These are phyloP conservation scores for Leuctra nigra DNA, from an alignment of 2,888 invertebrate genomes.

Conservation along the genomic window DNA sequence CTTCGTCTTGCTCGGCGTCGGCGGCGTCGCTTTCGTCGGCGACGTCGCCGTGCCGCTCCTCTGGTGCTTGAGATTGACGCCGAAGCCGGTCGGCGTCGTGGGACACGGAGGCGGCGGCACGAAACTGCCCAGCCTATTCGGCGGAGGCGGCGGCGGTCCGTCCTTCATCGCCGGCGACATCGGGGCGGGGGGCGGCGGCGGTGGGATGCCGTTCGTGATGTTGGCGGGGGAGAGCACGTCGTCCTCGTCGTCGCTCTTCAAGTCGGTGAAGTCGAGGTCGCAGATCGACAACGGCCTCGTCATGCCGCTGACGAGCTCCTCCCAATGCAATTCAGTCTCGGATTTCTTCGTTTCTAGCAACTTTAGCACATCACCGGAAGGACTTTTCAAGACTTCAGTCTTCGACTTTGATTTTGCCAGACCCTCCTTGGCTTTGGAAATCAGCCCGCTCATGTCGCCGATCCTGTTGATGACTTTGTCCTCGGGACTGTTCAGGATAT, in stretches of 20 bases:
- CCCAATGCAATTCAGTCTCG: constrained; percentile 94
- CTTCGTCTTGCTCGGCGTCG: constrained; percentile 69
- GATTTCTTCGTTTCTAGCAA: constrained; percentile 70
- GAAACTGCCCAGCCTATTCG: constrained; percentile 31
- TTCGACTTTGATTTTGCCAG: constrained; percentile 81
- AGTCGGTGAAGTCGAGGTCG: constrained; percentile 94
- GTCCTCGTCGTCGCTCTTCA: constrained; percentile 81
- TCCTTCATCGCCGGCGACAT: constrained; percentile 47
- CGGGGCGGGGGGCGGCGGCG: constrained; percentile 72
- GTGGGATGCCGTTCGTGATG: constrained; percentile 60
- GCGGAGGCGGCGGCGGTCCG: constrained; percentile 45
- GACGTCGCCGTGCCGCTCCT: constrained; percentile 29
- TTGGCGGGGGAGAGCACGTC: constrained; percentile 64
- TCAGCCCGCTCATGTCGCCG: constrained; percentile 82
- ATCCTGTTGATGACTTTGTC: constrained; percentile 47
- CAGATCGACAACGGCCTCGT: constrained; percentile 74
- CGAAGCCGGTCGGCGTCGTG: constrained; percentile 37
- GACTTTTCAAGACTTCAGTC: constrained; percentile 65
- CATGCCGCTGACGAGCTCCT: constrained; percentile 73
- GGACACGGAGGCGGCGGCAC: constrained; percentile 38
- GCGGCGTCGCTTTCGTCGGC: constrained; percentile 36
- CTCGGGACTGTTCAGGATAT: constrained; percentile 48
- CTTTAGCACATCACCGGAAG: constrained; percentile 49
- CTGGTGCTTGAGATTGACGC: constrained; percentile 36
- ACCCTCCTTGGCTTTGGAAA: constrained; percentile 90